phyloP scores from a whole-genome alignment of 2,888 invertebrate species.

The Leptinotarsa haldemani region DNA sequence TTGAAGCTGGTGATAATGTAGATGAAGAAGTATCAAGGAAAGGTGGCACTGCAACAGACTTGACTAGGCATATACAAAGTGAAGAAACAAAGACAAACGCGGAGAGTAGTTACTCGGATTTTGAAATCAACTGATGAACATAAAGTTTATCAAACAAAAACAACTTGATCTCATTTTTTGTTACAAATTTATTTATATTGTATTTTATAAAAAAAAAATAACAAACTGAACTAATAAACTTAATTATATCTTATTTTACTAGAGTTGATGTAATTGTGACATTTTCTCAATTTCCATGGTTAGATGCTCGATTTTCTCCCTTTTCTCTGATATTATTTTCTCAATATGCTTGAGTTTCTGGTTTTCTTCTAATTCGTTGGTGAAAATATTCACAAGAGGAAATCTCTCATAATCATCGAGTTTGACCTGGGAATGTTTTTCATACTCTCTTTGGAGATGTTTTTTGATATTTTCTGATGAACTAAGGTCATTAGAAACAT shows the following conservation, averaged over 20 bases:
- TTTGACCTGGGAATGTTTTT: not conserved
- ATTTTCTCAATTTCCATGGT: constrained; percentile 21
- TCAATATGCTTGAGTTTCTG: not conserved
- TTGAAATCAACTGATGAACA: constrained; percentile 46
- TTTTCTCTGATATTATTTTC: constrained; percentile 10
- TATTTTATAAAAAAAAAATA: not conserved
- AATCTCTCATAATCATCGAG: not conserved
- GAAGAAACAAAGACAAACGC: constrained; percentile 39
- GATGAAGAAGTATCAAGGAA: constrained; percentile 18
- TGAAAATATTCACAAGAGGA: not conserved
- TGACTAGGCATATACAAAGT: constrained; percentile 23
- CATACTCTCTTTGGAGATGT: constrained; percentile 14
- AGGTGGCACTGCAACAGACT: not conserved
- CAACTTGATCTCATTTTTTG: constrained; percentile 6
- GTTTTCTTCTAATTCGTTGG: constrained; percentile 4
- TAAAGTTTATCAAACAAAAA: not conserved
- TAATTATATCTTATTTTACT: not conserved
- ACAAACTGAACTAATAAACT: not conserved
- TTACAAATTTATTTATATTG: constrained; percentile 2
- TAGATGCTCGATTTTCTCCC: constrained; percentile 15
- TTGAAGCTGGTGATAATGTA: constrained; percentile 64
- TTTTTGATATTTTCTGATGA: constrained; percentile 21
- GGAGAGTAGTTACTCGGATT: constrained; percentile 52
- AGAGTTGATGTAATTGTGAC: not conserved
- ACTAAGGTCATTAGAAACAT: constrained; percentile 14